Conservation (phyloP, 2,888 invertebrate species). For the Drosophila buzzatii region DNA sequence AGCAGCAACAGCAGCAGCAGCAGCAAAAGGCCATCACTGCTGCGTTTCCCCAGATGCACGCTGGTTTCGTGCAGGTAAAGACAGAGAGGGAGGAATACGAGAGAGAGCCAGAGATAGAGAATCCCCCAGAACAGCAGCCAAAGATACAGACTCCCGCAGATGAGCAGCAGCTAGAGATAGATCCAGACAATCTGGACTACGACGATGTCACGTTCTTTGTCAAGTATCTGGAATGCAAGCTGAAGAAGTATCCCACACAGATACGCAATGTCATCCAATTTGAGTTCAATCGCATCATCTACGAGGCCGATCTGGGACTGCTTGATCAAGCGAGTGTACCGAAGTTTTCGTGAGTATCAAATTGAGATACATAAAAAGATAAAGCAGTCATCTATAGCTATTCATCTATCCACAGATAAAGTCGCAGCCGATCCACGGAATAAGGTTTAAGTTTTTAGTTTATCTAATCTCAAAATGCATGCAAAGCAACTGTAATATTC, state of each 20-base stretch:
- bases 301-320: conserved; percentile 28
- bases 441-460: too few relatives aligned
- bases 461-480: not conserved
- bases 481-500: not conserved
- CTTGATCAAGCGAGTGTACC: not conserved
- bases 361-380: not conserved
- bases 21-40: not conserved
- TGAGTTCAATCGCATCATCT: conserved; percentile 27
- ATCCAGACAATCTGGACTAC: not conserved
- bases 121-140: not conserved
- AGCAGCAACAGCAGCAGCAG: not conserved
- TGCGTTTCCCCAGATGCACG: not conserved
- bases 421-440: not conserved
- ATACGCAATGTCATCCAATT: conserved; percentile 18
- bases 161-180: too few relatives aligned
- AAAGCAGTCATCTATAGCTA: not conserved
- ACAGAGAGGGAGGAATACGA: not conserved
- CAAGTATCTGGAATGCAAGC: conserved; percentile 20
- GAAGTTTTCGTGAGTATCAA: not conserved
- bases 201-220: conserved; percentile 20
- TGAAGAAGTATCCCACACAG: conserved; percentile 14
- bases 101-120: not conserved
- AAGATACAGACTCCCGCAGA: not conserved
- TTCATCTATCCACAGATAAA: not conserved
- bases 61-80: not conserved